These are phyloP conservation scores for Thymallus thymallus DNA, from an alignment of 2,113 vertebrate genomes.

Conservation along the genomic window DNA sequence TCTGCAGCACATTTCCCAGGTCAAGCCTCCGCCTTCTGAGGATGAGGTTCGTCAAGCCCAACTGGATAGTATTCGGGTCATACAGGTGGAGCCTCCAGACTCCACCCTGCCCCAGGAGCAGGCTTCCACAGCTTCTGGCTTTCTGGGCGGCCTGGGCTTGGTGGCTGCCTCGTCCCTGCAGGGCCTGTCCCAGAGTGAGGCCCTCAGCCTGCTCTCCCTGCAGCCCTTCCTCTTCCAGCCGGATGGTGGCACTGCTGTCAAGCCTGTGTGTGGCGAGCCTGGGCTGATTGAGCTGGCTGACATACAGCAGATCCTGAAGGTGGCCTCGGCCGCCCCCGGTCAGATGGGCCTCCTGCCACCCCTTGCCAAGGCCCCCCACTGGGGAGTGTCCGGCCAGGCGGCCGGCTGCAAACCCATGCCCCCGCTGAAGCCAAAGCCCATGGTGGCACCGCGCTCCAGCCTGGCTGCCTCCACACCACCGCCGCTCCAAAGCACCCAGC, in stretches of 20 bases:
- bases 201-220: constrained; percentile 83
- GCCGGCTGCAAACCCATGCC: constrained; percentile 79
- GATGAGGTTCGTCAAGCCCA: constrained; percentile 75
- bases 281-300: constrained; percentile 84
- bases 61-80: constrained; percentile 83
- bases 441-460: constrained; percentile 84
- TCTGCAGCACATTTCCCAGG: constrained; percentile 84
- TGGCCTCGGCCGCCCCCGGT: constrained; percentile 83
- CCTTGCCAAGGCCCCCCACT: constrained; percentile 83
- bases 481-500: constrained; percentile 87
- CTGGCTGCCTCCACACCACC: constrained; percentile 87
- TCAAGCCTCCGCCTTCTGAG: constrained; percentile 72
- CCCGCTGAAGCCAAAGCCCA: constrained; percentile 90
- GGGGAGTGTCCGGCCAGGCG: constrained; percentile 35
- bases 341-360: constrained; percentile 88
- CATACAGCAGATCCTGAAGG: constrained; percentile 95
- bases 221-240: constrained; percentile 93
- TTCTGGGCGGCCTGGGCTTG: constrained; percentile 48
- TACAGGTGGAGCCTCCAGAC: constrained; percentile 82
- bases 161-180: constrained; percentile 81
- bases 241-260: constrained; percentile 83
- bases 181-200: constrained; percentile 81
- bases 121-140: constrained; percentile 38
- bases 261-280: constrained; percentile 57
- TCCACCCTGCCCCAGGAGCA: constrained; percentile 91